Conservation (phyloP, 2,797 vertebrate genomes). For the Acipenser oxyrinchus region DNA sequence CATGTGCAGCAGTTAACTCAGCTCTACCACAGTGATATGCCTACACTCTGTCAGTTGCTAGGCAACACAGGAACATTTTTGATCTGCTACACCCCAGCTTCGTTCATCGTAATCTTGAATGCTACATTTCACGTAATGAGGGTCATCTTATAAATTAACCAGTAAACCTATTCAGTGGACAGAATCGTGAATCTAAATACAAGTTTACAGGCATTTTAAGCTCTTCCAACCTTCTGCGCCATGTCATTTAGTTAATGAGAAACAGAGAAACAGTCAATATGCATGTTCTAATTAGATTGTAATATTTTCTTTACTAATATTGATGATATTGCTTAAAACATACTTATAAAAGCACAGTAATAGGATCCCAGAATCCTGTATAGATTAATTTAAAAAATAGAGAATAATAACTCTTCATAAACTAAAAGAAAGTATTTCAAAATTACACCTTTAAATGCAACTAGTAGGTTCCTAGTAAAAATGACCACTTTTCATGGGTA, state of each 20-base stretch:
- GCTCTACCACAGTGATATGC: conserved; percentile 9
- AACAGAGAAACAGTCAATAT: conserved; percentile 44
- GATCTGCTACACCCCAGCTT: conserved; percentile 30
- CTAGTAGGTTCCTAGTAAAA: too few species aligned
- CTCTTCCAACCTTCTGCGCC: not conserved
- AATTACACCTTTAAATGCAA: too few species aligned
- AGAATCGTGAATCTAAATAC: not conserved
- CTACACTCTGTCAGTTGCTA: conserved; percentile 42
- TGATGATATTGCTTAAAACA: not conserved
- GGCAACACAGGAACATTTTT: conserved; percentile 41
- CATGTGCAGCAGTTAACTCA: too few species aligned
- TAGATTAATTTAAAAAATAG: too few species aligned
- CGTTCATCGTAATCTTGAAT: conserved; percentile 35
- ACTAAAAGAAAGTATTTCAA: too few species aligned
- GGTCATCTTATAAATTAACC: conserved; percentile 42
- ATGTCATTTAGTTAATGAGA: not conserved
- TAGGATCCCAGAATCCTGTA: not conserved
- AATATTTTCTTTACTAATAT: not conserved
- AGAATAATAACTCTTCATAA: too few species aligned
- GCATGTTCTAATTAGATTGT: conserved; percentile 46
- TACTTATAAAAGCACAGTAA: not conserved
- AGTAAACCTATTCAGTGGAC: not conserved
- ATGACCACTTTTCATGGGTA: too few species aligned
- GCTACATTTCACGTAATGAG: conserved; percentile 29
- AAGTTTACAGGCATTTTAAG: conserved; percentile 1